phyloP scores from a whole-genome alignment of 1,140 invertebrate genomes.

The Drosophila elegans region DNA sequence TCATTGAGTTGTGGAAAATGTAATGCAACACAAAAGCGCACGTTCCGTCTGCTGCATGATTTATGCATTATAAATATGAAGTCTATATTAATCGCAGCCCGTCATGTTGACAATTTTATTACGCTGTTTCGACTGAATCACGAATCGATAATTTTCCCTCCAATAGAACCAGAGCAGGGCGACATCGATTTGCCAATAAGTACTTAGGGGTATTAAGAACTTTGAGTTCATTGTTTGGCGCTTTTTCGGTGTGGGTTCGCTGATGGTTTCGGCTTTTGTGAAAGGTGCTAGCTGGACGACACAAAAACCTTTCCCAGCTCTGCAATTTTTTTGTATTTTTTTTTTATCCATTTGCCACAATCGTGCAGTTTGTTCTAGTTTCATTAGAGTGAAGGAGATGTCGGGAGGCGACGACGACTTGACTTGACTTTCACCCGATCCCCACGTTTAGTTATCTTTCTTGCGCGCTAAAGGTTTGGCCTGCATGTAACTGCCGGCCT shows the following conservation, averaged over 20 bases:
- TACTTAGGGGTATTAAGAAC: constrained; percentile 52
- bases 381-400: constrained; percentile 45
- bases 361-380: constrained; percentile 60
- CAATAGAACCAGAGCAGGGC: constrained; percentile 9
- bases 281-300: constrained; percentile 60
- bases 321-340: constrained; percentile 5
- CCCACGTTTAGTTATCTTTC: constrained; percentile 21
- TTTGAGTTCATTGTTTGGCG: constrained; percentile 36
- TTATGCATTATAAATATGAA: constrained; percentile 71
- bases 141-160: constrained; percentile 39
- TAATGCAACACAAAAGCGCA: constrained; percentile 30
- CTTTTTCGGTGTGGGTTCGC: constrained; percentile 16
- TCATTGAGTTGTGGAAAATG: constrained; percentile 53
- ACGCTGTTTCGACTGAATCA: constrained; percentile 46
- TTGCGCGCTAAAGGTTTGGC: constrained; percentile 3
- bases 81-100: constrained; percentile 71
- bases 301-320: constrained; percentile 50
- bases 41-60: constrained; percentile 43
- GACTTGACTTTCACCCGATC: constrained; percentile 65
- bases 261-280: constrained; percentile 49
- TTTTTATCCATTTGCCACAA: constrained; percentile 7
- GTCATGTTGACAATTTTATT: constrained; percentile 81
- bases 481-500: neutral
- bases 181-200: constrained; percentile 52
- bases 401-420: constrained; percentile 20